Evolutionary conservation across 1,140 invertebrate species (phyloP), one percentile per base, ranked within the genome.

Genomic region (Centruroides vittatus): DNA sequence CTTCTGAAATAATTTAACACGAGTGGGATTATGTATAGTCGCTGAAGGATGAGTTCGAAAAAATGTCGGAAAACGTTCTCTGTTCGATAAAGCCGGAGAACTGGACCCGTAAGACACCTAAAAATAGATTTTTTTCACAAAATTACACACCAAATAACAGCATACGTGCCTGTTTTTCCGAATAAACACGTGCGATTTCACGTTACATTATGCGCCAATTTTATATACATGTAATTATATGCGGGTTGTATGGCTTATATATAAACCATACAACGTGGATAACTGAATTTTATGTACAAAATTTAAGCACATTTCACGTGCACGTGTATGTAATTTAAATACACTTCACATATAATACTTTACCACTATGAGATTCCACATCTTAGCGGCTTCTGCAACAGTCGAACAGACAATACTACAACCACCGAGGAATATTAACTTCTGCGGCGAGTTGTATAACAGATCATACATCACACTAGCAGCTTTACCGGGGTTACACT

Each of bases 311-410:
- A 23, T 23, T 23, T 23, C 2, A 23, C 2, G 23, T 23, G 23
- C 23, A 23, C 23, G 2, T 23, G 23, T 23, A 23, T 23, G 0
- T 23, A 23, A 23, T 23, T 23, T 23, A 23, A 23, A 23, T 23
- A 23, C 23, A 23, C 23, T 23, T 23, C 23, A 23, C 2, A 41
- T 41, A 41, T 41, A 6, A 41, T 41, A 81, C 87, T 84, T 23
- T 79, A 98, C 94, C 77, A 99, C 96, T 70, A 99, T 88, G 50
- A 99, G 79, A 78, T 99, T 99, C 95, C 96, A 99, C 89, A 98
- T 98, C 78, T 96, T 97, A 36, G 96, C 95, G 46, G 95, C 93
- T 78, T 99, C 95, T 1, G 95, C 95, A 1, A 99, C 93, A 52
- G 95, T 97, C 8, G 96, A 99, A 69, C 95, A 98, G n/a, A 99